Evolutionary conservation across 2,113 vertebrate genomes (phyloP).

Genomic region (Ardeotis arabs): DNA sequence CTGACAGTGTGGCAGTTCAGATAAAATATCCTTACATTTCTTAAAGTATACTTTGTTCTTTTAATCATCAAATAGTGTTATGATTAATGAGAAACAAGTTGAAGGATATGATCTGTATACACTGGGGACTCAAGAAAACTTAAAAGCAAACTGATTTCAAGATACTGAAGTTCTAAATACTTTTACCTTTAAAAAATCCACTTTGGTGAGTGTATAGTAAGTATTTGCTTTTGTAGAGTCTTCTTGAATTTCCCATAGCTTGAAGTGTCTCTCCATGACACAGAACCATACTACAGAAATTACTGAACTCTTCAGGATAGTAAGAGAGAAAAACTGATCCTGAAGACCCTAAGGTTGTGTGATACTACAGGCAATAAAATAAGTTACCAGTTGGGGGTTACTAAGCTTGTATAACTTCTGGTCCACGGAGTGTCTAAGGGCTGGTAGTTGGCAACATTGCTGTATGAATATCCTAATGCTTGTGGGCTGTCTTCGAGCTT

Average conservation of each 20-base stretch:
- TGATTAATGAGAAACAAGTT: background rate
- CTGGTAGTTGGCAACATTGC: background rate
- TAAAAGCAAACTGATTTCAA: background rate
- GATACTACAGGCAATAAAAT: background rate
- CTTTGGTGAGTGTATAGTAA: background rate
- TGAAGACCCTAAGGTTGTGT: background rate
- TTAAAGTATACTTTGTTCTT: background rate
- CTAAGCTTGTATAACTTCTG: background rate
- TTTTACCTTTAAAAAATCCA: background rate
- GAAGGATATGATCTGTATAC: background rate
- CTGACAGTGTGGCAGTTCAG: background rate
- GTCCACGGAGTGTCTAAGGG: too few relatives aligned
- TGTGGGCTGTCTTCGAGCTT: background rate
- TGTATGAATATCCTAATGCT: background rate
- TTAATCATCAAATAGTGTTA: background rate
- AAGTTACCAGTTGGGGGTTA: background rate
- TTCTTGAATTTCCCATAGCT: background rate
- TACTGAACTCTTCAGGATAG: background rate
- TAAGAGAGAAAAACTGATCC: background rate
- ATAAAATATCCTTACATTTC: background rate
- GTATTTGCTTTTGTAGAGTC: background rate
- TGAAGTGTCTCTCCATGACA: accelerated
- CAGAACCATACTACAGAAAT: background rate
- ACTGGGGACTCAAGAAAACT: background rate
- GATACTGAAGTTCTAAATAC: background rate